Evolutionary conservation across 2,797 vertebrate species (phyloP).

Genomic region (Saxicola maurus): DNA sequence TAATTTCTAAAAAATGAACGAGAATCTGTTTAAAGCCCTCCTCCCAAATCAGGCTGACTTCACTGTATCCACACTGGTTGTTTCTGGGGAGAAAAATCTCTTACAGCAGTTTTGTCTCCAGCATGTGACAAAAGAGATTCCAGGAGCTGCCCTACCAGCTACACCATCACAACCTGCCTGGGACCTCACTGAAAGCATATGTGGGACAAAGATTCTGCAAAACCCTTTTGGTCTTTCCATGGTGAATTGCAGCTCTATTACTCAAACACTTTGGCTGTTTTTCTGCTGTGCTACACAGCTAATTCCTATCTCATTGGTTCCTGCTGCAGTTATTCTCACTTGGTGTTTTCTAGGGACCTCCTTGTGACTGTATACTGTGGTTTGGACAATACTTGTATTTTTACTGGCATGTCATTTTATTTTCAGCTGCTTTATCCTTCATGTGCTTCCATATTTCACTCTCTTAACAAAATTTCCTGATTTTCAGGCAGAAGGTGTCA

Average conservation of each 20-base stretch:
- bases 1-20: neutral
- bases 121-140: fast-evolving
- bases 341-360: neutral
- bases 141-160: neutral
- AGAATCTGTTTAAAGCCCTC: neutral
- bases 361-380: neutral
- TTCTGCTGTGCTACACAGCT: neutral
- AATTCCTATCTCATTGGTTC: neutral
- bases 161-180: neutral
- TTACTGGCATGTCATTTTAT: neutral
- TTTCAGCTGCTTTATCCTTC: neutral
- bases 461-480: neutral
- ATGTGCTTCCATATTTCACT: neutral
- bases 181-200: neutral
- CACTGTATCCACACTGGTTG: neutral
- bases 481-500: neutral
- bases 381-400: neutral
- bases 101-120: neutral
- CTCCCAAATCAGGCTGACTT: neutral
- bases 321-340: neutral
- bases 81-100: neutral
- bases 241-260: neutral
- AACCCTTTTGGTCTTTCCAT: neutral
- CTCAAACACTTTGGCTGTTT: neutral
- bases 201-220: neutral